phyloP scores from a whole-genome alignment of 2,888 invertebrate species.

The Dinocampus coccinellae region DNA sequence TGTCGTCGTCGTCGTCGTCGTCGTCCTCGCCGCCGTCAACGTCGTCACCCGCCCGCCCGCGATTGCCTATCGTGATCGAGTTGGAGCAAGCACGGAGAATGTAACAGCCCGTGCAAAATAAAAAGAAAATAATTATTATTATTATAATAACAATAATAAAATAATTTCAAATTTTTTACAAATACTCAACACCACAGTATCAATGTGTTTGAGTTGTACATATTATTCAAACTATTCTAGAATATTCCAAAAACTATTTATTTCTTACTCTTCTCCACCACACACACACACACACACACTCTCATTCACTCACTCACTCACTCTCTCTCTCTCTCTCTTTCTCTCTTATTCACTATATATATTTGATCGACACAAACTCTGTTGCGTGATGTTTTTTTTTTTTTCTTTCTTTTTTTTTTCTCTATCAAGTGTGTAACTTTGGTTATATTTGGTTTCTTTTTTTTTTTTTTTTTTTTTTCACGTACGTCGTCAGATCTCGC shows the following conservation, averaged over 20 bases:
- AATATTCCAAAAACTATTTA: too few species aligned
- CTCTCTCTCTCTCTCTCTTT: conserved; percentile 18
- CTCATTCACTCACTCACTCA: too few species aligned
- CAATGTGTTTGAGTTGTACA: too few species aligned
- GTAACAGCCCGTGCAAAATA: conserved; percentile 67
- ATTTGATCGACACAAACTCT: too few species aligned
- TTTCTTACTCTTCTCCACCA: too few species aligned
- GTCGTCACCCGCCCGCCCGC: conserved; percentile 65
- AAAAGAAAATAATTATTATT: too few species aligned
- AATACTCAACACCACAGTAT: not conserved
- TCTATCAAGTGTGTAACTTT: not conserved
- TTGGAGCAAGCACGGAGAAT: conserved; percentile 74
- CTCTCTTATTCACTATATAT: too few species aligned
- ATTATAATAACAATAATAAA: not conserved
- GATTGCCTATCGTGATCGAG: conserved; percentile 73
- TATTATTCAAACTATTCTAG: not conserved
- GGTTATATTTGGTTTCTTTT: conserved; percentile 14
- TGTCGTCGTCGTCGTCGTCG: too few species aligned
- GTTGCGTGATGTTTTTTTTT: too few species aligned
- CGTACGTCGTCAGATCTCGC: conserved; percentile 7
- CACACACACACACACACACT: too few species aligned
- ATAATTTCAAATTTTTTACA: not conserved
- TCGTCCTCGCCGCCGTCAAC: not conserved
- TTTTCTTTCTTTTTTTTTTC: not conserved
- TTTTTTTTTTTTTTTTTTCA: conserved; percentile 10